Percentiles rank a stretch among this genome's conserved stretches.
Conservation (phyloP, 1,140 invertebrate species). For the Carcinoscorpius rotundicauda region DNA sequence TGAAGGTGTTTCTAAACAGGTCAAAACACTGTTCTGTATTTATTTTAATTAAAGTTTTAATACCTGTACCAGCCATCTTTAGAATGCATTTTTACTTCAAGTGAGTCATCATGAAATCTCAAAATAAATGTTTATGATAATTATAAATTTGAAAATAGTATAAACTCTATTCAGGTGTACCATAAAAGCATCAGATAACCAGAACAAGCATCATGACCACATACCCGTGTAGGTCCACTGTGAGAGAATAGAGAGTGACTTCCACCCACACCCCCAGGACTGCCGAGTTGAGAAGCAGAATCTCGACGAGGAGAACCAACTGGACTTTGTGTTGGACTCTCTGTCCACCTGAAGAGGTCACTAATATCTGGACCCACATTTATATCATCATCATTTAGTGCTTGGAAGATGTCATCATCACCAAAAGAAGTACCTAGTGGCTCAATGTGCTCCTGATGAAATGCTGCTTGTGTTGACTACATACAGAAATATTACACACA, state of each 20-base stretch:
- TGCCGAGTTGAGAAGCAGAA: slow-evolving; percentile 41
- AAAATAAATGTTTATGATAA: slow-evolving; percentile 2
- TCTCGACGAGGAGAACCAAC: slow-evolving; percentile 44
- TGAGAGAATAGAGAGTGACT: slow-evolving; percentile 47
- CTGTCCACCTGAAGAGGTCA: slow-evolving; percentile 53
- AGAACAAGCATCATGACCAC: not conserved
- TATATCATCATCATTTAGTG: slow-evolving; percentile 50
- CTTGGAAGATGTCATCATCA: slow-evolving; percentile 53
- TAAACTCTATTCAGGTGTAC: not conserved
- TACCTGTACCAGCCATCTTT: too few species aligned
- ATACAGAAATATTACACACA: too few species aligned
- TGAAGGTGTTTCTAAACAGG: too few species aligned
- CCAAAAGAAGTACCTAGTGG: slow-evolving; percentile 46
- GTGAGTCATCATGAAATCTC: not conserved
- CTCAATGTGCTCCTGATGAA: slow-evolving; percentile 23
- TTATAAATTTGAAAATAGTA: too few species aligned
- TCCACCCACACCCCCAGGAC: slow-evolving; percentile 36
- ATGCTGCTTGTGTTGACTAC: slow-evolving; percentile 65
- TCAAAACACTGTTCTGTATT: too few species aligned
- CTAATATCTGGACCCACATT: slow-evolving; percentile 44
- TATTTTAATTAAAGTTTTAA: too few species aligned
- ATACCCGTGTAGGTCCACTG: slow-evolving; percentile 36
- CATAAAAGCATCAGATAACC: not conserved
- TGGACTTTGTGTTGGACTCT: slow-evolving; percentile 44
- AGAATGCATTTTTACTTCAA: too few species aligned